A percentile compares a stretch with the other conserved stretches of the same genome.
phyloP scores from a whole-genome alignment of 2,113 vertebrate genomes.

The Gulo gulo region DNA sequence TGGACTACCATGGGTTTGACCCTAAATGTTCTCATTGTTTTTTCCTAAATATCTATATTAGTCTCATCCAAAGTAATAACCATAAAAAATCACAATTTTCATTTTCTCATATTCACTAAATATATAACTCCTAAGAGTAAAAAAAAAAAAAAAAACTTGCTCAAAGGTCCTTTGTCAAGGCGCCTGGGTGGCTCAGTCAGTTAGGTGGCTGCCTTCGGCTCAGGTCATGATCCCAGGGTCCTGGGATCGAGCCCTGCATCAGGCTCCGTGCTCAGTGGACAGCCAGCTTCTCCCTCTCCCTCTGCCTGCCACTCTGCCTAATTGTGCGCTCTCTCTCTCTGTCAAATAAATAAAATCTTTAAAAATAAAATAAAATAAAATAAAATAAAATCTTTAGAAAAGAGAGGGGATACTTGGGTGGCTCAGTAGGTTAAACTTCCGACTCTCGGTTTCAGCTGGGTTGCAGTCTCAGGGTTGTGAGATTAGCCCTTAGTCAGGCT shows the following conservation, averaged over 20 bases:
- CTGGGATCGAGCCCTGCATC: too few relatives aligned
- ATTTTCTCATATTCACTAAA: conserved; percentile 6
- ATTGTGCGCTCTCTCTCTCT: too few relatives aligned
- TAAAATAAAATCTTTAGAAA: neutral
- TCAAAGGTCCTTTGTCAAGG: neutral
- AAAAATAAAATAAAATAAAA: too few relatives aligned
- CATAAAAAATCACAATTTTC: neutral
- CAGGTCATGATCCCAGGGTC: too few relatives aligned
- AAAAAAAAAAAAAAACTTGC: neutral
- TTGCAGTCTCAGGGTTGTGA: neutral
- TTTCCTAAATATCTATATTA: neutral
- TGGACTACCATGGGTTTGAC: neutral
- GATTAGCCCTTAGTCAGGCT: neutral
- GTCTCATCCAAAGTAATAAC: neutral
- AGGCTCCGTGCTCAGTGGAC: too few relatives aligned
- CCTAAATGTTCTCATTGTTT: neutral
- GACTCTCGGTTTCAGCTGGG: neutral
- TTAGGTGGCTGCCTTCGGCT: too few relatives aligned
- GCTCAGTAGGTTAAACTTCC: neutral
- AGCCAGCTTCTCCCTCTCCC: too few relatives aligned
- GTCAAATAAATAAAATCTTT: too few relatives aligned
- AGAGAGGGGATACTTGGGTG: neutral
- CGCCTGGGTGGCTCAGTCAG: too few relatives aligned
- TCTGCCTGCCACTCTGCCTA: too few relatives aligned
- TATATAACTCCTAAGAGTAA: neutral